These are phyloP conservation scores for Drosophila kanapiae DNA, from an alignment of 1,140 invertebrate species.

Conservation along the genomic window DNA sequence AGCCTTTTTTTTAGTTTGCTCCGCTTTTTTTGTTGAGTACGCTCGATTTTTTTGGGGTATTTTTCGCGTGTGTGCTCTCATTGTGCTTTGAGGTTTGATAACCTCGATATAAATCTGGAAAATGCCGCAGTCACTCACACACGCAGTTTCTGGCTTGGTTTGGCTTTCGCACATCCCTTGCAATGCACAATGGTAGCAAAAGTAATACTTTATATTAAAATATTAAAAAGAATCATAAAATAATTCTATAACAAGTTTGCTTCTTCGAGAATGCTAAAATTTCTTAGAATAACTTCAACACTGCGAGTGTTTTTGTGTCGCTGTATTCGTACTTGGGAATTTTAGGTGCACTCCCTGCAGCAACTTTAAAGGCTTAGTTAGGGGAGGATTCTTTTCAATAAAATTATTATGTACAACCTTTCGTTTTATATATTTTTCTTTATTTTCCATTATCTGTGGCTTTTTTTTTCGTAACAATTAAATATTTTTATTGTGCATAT, in stretches of 20 bases:
- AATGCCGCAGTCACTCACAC: constrained; percentile 67
- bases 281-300: no score
- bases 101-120: constrained; percentile 74
- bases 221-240: no score
- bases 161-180: constrained; percentile 10
- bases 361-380: no score
- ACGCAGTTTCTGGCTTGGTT: constrained; percentile 28
- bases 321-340: no score
- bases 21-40: constrained; percentile 19
- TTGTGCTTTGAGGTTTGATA: constrained; percentile 59
- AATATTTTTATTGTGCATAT: background rate
- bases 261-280: no score
- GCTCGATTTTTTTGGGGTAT: constrained; percentile 31
- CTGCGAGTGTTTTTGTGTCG: no score
- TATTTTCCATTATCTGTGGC: background rate
- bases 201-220: rapidly evolving
- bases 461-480: background rate
- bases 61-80: constrained; percentile 32
- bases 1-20: constrained; percentile 13
- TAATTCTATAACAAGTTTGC: no score
- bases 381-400: no score
- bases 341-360: no score
- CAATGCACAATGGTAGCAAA: background rate
- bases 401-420: no score
- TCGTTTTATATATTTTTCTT: no score